Evolutionary conservation across 2,888 invertebrate genomes (phyloP), one percentile per base, ranked within the genome.

Genomic region (Yponomeuta evonymella): DNA sequence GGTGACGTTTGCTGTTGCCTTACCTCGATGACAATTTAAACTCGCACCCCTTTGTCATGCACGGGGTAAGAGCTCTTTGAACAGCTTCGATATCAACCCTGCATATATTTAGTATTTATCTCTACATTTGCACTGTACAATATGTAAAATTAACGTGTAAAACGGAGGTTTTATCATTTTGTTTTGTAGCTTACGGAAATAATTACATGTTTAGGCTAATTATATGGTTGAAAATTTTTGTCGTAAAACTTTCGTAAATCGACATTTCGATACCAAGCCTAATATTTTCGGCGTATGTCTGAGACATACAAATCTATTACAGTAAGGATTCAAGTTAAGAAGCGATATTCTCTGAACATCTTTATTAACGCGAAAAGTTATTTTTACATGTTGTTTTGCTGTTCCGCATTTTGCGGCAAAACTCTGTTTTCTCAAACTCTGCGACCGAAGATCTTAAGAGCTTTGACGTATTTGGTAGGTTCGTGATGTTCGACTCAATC

Each of bases 381-480:
- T 83, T 81, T 81, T 78, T 23, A 1, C 36, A 82, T 82, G 81
- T 83, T 81, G 83, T 83, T 84, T 82, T 78, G 81, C 82, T 12
- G 5, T 84, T 77, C 79, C 33, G 11, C 79, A 79, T 58, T 81
- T 80, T 80, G 79, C 79, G 78, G 79, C 78, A 76, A 77, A 79
- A 78, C 77, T 76, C n/a, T 15, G 15, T 58, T 43, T 58, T 15
- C 51, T 51, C 4, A 5, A 3, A 1, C 15, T 15, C 5, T 4
- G 51, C 51, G 51, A 51, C 15, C 51, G 51, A 58, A 43, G 43
- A 43, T 43, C 43, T 62, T 62, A 69, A 69, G 48, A 70, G 70
- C 70, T 70, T 70, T 70, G 70, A 70, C 70, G 70, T 36, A 70
- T 70, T 63, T 10, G 23, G 36, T 43, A 62, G 33, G 70, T 63